phyloP scores from a whole-genome alignment of 2,888 invertebrate genomes.

The Pachydiplax longipennis region DNA sequence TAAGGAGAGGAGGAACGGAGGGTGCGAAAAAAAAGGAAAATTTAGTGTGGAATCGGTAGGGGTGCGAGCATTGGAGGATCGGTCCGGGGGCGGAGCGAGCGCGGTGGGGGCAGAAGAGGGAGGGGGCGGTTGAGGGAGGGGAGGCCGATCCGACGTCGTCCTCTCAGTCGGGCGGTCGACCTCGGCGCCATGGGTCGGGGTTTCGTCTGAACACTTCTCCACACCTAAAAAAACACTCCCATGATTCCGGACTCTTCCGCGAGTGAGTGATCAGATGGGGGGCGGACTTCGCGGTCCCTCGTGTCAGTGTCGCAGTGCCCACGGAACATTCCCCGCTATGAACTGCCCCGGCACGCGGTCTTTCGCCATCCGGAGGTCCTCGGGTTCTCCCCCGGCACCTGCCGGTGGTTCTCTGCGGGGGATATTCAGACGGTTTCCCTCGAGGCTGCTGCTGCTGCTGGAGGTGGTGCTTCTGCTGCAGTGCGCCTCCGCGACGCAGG shows the following conservation, averaged over 20 bases:
- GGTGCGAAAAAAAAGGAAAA: background rate
- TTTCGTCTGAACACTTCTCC: background rate
- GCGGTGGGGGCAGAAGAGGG: background rate
- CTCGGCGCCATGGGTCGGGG: conserved; percentile 37
- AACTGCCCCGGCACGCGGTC: too few relatives aligned
- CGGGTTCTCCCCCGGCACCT: too few relatives aligned
- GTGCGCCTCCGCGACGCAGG: background rate
- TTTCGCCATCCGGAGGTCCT: too few relatives aligned
- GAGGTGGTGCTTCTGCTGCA: background rate
- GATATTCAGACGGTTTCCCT: background rate
- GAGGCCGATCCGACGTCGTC: background rate
- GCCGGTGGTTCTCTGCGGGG: background rate
- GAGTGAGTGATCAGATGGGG: background rate
- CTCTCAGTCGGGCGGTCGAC: conserved; percentile 36
- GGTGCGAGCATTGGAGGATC: background rate
- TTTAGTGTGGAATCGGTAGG: background rate
- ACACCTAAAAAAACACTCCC: background rate
- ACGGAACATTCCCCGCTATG: background rate
- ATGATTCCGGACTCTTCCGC: background rate
- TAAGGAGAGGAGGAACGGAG: background rate
- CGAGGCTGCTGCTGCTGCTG: background rate
- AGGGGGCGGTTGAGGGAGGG: background rate
- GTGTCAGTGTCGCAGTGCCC: background rate
- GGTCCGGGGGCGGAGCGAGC: background rate
- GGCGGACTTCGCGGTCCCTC: background rate